phyloP scores from a whole-genome alignment of 1,140 invertebrate genomes.

The Phymastichus coffea region DNA sequence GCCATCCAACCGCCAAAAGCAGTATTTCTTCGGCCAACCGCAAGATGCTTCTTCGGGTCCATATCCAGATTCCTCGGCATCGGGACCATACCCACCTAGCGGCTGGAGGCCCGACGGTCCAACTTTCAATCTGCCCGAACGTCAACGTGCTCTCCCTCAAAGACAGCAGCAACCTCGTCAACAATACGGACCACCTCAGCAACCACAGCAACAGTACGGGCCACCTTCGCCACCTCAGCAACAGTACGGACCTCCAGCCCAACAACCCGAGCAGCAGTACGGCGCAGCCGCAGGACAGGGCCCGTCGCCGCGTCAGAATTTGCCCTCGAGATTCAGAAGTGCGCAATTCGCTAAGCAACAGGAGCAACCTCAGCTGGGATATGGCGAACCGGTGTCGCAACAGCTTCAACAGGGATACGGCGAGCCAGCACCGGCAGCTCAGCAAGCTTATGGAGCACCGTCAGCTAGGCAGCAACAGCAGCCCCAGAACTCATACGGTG shows the following conservation, averaged over 20 bases:
- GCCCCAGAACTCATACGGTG: slow-evolving; percentile 31
- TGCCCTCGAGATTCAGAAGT: too few relatives aligned
- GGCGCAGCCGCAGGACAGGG: too few relatives aligned
- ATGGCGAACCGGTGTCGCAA: slow-evolving; percentile 9
- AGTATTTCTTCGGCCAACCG: slow-evolving; percentile 46
- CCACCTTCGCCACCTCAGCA: slow-evolving; percentile 21
- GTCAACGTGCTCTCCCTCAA: too few relatives aligned
- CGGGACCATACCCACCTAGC: slow-evolving; percentile 56
- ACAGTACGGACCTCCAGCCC: slow-evolving; percentile 3
- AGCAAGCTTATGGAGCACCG: slow-evolving; percentile 30
- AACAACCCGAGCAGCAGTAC: background rate
- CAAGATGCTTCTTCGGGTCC: slow-evolving; percentile 3
- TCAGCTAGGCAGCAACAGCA: slow-evolving; percentile 25
- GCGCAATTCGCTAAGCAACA: background rate
- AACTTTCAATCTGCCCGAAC: slow-evolving; percentile 58
- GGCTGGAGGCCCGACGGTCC: slow-evolving; percentile 61
- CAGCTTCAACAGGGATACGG: slow-evolving; percentile 16
- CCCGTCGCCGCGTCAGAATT: too few relatives aligned
- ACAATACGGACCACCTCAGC: slow-evolving; percentile 31
- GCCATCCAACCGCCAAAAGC: slow-evolving; percentile 36
- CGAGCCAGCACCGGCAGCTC: slow-evolving; percentile 21
- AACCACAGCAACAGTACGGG: slow-evolving; percentile 36
- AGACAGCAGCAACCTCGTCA: slow-evolving; percentile 17
- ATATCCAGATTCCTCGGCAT: slow-evolving; percentile 29
- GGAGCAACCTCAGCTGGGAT: background rate